Evolutionary conservation across 2,888 invertebrate genomes (phyloP), one percentile per base, ranked within the genome.

Genomic region (Listrodromus nycthemerus): DNA sequence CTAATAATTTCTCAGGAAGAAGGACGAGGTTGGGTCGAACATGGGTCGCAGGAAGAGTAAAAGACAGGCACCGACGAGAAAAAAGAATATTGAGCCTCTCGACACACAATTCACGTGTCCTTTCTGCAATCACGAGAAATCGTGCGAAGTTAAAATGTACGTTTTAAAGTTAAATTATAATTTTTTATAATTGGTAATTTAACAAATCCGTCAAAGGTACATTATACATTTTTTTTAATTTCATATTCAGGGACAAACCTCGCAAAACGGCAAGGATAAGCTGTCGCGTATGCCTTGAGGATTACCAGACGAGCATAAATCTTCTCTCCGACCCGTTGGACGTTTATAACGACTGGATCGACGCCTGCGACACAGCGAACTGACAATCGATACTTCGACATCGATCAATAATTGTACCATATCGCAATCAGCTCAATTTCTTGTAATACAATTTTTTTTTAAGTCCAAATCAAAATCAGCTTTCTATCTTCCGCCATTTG

Each of bases 291-390:
- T 99, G 99, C 92, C 94, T 98, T 91, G 99, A 99, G 94, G 98
- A 98, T 91, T 99, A 97, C 93, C 98, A 99, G 93, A 98, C 98
- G 0, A 96, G 96, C 48, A 98, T 99, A 82, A 99, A 98, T 94
- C 98, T 97, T 91, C 94, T 99, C 84, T 98, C 99, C 16, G 99
- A 99, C 93, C 97, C 99, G 1, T 97, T 99, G 87, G 99, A 99
- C 95, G 99, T 99, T 13, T 99, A 99, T 93, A 98, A 98, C 94
- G 99, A 99, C 93, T 99, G 99, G 99, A 98, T 99, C 83, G 99
- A 99, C 95, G 99, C 99, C 0, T 99, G 99, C 94, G 99, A 99
- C 95, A 95, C 95, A 88, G 98, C 98, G 74, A 99, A 98, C 93
- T 96, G 93, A 94, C 33, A 37, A 58, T 45, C 71, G 30, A 30